These are phyloP conservation scores for Crepidodera aurea DNA, from an alignment of 2,888 invertebrate species.

Conservation along the genomic window DNA sequence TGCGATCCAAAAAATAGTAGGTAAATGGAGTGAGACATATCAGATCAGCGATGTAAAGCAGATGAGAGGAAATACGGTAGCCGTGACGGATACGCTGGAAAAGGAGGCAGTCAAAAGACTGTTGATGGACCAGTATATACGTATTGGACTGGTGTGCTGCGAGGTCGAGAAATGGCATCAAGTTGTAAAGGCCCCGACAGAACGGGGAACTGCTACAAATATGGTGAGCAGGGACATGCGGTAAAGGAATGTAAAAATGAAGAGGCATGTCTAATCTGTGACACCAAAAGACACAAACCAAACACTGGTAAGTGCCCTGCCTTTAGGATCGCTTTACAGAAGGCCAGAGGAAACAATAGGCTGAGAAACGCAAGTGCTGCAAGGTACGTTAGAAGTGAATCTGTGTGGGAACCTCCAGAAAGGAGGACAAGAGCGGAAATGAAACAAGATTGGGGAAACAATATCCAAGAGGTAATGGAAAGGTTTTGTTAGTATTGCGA, in stretches of 20 bases:
- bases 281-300: neutral
- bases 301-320: neutral
- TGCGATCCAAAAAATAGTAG: neutral
- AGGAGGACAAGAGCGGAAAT: too few species aligned
- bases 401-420: too few species aligned
- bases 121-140: neutral
- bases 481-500: too few species aligned
- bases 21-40: neutral
- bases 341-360: neutral
- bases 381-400: too few species aligned
- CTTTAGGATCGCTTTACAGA: neutral
- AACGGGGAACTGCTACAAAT: conserved; percentile 5
- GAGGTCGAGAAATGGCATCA: neutral
- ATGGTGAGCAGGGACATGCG: conserved; percentile 3
- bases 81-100: neutral
- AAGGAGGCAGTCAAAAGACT: neutral
- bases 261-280: conserved; percentile 3
- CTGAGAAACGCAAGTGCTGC: too few species aligned
- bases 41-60: neutral
- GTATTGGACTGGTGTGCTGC: neutral
- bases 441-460: neutral
- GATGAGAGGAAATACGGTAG: neutral
- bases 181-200: conserved; percentile 16
- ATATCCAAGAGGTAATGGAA: too few species aligned
- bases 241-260: conserved; percentile 12